These are phyloP conservation scores for Drymonia ruficornis DNA, from an alignment of 2,888 invertebrate genomes.

Conservation along the genomic window DNA sequence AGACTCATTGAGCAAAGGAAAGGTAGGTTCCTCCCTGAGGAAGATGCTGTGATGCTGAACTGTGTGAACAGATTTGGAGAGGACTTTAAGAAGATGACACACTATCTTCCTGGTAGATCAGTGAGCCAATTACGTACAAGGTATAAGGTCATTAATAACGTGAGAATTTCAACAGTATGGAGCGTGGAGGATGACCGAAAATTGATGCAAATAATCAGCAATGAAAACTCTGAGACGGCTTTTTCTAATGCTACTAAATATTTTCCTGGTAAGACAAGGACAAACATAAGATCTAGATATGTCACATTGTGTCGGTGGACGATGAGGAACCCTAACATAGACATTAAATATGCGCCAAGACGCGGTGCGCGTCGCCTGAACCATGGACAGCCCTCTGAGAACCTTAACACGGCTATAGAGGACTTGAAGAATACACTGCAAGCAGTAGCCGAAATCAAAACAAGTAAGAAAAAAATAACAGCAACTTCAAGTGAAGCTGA, in stretches of 20 bases:
- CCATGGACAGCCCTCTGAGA: conserved; percentile 52
- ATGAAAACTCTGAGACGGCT: conserved; percentile 64
- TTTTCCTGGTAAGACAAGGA: conserved; percentile 83
- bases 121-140: conserved; percentile 85
- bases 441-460: conserved; percentile 47
- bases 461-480: conserved; percentile 45
- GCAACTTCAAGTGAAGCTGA: conserved; percentile 49
- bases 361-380: conserved; percentile 57
- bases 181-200: conserved; percentile 85
- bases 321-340: conserved; percentile 69
- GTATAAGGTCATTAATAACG: conserved; percentile 79
- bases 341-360: conserved; percentile 67
- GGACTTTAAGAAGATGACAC: conserved; percentile 85
- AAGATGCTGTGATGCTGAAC: conserved; percentile 87
- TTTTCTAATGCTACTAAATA: conserved; percentile 75
- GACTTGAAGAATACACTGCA: conserved; percentile 64
- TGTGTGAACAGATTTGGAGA: conserved; percentile 86
- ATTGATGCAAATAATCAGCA: conserved; percentile 82
- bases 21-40: conserved; percentile 87
- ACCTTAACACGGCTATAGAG: conserved; percentile 64
- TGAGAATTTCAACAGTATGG: conserved; percentile 81
- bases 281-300: conserved; percentile 86
- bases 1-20: conserved; percentile 74
- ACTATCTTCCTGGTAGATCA: conserved; percentile 86
- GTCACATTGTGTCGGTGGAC: conserved; percentile 80